phyloP scores from a whole-genome alignment of 2,888 invertebrate genomes.

The Phorcus lineatus region DNA sequence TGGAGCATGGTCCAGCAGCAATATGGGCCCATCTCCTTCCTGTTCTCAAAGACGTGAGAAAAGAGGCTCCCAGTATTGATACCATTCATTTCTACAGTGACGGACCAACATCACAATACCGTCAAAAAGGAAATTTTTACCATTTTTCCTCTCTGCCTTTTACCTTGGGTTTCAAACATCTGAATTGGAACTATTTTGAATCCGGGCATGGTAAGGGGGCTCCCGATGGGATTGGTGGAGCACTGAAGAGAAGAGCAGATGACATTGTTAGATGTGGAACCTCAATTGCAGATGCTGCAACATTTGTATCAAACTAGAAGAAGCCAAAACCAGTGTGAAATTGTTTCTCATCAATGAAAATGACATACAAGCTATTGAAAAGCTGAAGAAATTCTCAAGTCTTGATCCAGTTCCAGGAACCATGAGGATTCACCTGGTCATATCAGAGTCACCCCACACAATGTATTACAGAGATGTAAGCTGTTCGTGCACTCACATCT shows the following conservation, averaged over 20 bases:
- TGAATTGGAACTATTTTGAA: constrained; percentile 69
- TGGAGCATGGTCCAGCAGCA: too few species aligned
- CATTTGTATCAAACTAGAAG: constrained; percentile 20
- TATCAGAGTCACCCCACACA: neutral
- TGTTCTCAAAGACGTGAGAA: neutral
- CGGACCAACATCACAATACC: constrained; percentile 71
- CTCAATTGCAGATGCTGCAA: constrained; percentile 30
- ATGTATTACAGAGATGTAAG: constrained; percentile 39
- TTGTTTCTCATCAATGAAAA: constrained; percentile 9
- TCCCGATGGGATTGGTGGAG: constrained; percentile 66
- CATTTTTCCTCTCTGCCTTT: neutral
- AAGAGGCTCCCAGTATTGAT: constrained; percentile 29
- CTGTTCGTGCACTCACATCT: constrained; percentile 34
- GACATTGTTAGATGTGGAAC: constrained; percentile 25
- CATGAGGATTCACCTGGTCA: constrained; percentile 40
- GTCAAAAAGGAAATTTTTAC: constrained; percentile 61
- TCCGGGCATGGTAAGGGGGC: constrained; percentile 70
- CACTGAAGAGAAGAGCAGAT: constrained; percentile 59
- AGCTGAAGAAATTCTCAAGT: constrained; percentile 5
- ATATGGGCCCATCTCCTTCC: constrained; percentile 50
- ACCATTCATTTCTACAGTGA: constrained; percentile 45
- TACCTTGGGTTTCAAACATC: neutral
- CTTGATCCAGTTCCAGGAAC: constrained; percentile 34
- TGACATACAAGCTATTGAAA: constrained; percentile 9
- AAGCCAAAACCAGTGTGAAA: constrained; percentile 26